Evolutionary conservation across 2,888 invertebrate species (phyloP).

Genomic region (Morinoia aosen): DNA sequence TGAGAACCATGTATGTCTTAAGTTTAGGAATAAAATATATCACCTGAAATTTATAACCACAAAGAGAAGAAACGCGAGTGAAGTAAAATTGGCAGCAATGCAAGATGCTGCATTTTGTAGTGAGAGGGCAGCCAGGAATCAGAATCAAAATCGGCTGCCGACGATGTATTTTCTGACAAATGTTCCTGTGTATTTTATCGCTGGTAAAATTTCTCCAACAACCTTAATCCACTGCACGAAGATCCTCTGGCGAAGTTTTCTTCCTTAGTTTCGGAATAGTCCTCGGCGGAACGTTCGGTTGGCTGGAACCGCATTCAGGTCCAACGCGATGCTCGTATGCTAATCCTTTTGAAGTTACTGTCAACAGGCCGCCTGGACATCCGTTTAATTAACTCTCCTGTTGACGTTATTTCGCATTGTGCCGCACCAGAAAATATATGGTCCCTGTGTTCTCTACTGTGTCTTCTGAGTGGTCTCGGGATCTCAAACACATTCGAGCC

Average conservation of each 20-base stretch:
- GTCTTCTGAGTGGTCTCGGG: background rate
- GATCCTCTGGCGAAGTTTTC: background rate
- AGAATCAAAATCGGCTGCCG: background rate
- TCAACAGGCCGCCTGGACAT: background rate
- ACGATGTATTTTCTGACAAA: no score
- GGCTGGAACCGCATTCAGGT: background rate
- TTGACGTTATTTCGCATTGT: conserved; percentile 17
- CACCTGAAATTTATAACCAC: no score
- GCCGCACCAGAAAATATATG: background rate
- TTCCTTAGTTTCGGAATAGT: background rate
- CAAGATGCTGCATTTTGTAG: no score
- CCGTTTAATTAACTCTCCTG: conserved; percentile 12
- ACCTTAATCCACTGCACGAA: background rate
- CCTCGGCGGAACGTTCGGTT: background rate
- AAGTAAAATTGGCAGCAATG: no score
- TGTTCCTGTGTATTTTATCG: background rate
- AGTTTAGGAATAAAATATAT: no score
- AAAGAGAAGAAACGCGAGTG: no score
- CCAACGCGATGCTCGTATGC: background rate
- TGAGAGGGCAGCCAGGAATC: background rate
- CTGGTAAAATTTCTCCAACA: background rate
- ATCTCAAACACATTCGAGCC: background rate
- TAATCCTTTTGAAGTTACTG: conserved; percentile 17
- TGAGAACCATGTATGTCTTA: no score
- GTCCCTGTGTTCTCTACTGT: background rate